These are phyloP conservation scores for Falco peregrinus DNA, from an alignment of 2,797 vertebrate genomes.

Conservation along the genomic window DNA sequence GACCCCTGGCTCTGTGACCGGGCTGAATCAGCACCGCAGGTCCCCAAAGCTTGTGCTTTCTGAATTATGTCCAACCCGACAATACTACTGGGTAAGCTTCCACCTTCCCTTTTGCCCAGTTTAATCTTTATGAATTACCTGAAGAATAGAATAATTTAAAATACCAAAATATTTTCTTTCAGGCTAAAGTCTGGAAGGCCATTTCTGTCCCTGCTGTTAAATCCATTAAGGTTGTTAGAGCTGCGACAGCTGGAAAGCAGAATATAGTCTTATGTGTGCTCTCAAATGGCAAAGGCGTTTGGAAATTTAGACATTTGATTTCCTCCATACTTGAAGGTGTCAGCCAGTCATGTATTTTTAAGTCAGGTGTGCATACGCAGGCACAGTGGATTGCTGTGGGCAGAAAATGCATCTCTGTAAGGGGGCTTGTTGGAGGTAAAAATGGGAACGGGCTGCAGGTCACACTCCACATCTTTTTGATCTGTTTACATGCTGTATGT, in stretches of 20 bases:
- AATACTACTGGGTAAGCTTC: slow-evolving; percentile 31
- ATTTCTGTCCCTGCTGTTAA: slow-evolving; percentile 34
- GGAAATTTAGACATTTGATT: slow-evolving; percentile 39
- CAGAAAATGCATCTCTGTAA: neutral
- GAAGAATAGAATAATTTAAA: slow-evolving; percentile 36
- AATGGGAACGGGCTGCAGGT: neutral
- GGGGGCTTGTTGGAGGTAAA: neutral
- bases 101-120: slow-evolving; percentile 41
- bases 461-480: neutral
- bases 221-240: slow-evolving; percentile 37
- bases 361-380: neutral
- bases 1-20: slow-evolving; percentile 29
- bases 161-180: neutral
- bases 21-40: slow-evolving; percentile 58
- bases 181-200: neutral
- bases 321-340: neutral
- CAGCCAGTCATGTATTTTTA: slow-evolving; percentile 10
- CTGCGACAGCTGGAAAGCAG: slow-evolving; percentile 11
- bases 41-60: slow-evolving; percentile 42
- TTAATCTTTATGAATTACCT: slow-evolving; percentile 47
- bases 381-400: neutral
- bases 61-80: neutral
- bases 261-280: neutral
- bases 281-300: slow-evolving; percentile 32
- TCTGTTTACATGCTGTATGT: neutral